Conservation (phyloP, 2,888 invertebrate species). For the Drosophila rubida region DNA sequence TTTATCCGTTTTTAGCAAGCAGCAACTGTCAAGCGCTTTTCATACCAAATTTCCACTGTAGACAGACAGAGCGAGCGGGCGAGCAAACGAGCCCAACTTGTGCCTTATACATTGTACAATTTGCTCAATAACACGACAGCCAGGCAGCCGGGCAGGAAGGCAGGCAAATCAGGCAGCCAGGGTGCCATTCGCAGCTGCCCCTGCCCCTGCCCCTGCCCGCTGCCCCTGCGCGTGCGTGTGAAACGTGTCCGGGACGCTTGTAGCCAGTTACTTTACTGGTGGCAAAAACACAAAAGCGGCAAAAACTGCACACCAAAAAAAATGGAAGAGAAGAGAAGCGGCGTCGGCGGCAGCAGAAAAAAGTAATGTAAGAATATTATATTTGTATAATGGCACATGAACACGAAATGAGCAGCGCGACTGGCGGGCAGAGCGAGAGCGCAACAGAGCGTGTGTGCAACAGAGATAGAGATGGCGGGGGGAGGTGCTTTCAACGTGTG, state of each 20-base stretch:
- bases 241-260: constrained; percentile 59
- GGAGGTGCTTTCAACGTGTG: constrained; percentile 69
- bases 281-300: constrained; percentile 66
- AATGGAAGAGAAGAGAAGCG: constrained; percentile 4
- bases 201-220: neutral
- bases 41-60: constrained; percentile 50
- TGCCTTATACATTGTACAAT: constrained; percentile 67
- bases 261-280: constrained; percentile 69
- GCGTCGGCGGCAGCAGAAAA: constrained; percentile 20
- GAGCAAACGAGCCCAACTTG: constrained; percentile 7
- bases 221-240: constrained; percentile 75
- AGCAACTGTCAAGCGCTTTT: constrained; percentile 22
- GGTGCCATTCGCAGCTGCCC: constrained; percentile 44
- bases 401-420: constrained; percentile 73
- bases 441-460: neutral
- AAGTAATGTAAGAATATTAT: constrained; percentile 69
- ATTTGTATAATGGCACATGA: constrained; percentile 79
- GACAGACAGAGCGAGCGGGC: neutral
- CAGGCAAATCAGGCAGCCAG: constrained; percentile 61
- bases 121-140: constrained; percentile 76
- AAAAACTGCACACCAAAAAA: constrained; percentile 59
- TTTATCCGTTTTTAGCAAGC: constrained; percentile 13
- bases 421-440: constrained; percentile 6
- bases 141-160: neutral
- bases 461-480: neutral